Evolutionary conservation across 2,113 vertebrate genomes (phyloP).

Genomic region (Megatriorchis doriae): DNA sequence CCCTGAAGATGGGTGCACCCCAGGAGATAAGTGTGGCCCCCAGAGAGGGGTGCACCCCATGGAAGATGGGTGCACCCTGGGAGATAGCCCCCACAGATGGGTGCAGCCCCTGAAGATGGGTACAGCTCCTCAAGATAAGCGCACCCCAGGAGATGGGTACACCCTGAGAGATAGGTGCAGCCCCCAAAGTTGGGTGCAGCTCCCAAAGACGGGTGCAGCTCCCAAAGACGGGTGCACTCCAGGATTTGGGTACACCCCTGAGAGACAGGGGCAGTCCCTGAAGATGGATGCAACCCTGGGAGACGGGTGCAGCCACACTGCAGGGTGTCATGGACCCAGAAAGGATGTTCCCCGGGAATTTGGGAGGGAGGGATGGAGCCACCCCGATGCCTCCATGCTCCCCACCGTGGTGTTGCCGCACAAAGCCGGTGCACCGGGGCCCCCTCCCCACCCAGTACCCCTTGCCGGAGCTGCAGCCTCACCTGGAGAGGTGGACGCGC

Average conservation of each 20-base stretch:
- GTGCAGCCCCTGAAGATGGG: background rate
- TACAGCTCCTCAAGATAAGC: background rate
- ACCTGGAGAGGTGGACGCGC: constrained; percentile 89
- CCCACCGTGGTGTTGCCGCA: rapidly evolving
- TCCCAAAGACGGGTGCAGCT: too few species aligned
- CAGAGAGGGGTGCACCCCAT: too few species aligned
- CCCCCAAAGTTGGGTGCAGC: background rate
- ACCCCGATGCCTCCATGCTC: rapidly evolving
- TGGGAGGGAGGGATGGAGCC: background rate
- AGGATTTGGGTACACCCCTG: background rate
- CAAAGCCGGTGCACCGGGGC: rapidly evolving
- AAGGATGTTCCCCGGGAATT: background rate
- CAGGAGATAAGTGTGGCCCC: too few species aligned
- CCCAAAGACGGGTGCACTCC: background rate
- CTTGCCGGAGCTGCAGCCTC: background rate
- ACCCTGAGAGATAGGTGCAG: background rate
- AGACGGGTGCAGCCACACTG: background rate
- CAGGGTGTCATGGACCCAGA: background rate
- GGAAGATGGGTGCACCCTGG: background rate
- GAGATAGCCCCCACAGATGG: too few species aligned
- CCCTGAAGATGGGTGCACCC: background rate
- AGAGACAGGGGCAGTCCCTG: background rate
- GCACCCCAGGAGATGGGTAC: too few species aligned
- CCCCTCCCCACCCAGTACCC: background rate
- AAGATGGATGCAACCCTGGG: background rate